Conservation (phyloP, 2,888 invertebrate species). For the Melinaea menophilus region DNA sequence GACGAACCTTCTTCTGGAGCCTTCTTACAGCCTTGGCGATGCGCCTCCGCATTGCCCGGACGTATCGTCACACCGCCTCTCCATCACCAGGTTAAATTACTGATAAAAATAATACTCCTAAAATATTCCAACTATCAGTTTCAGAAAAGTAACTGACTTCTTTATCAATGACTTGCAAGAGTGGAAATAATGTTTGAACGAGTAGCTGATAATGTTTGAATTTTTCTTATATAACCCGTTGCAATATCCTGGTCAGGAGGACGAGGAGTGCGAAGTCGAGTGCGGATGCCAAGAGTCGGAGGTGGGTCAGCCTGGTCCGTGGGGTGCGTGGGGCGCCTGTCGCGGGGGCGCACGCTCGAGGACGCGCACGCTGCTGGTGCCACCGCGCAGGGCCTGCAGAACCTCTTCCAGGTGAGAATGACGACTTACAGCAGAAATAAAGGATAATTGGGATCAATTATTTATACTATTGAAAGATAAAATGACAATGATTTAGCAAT, state of each 20-base stretch:
- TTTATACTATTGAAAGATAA: too few relatives aligned
- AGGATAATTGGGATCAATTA: too few relatives aligned
- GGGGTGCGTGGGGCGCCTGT: constrained; percentile 69
- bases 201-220: too few relatives aligned
- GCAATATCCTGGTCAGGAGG: constrained; percentile 44
- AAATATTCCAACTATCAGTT: too few relatives aligned
- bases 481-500: too few relatives aligned
- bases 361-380: constrained; percentile 58
- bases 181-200: too few relatives aligned
- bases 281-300: constrained; percentile 59
- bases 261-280: constrained; percentile 59
- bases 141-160: too few relatives aligned
- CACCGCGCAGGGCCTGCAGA: constrained; percentile 51
- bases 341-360: constrained; percentile 65
- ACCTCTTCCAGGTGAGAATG: constrained; percentile 55
- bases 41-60: constrained; percentile 62
- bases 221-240: too few relatives aligned
- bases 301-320: constrained; percentile 54
- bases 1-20: constrained; percentile 48
- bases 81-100: constrained; percentile 53
- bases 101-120: too few relatives aligned
- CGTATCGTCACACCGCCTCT: constrained; percentile 60
- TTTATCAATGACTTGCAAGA: too few relatives aligned
- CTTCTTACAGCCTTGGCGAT: constrained; percentile 66
- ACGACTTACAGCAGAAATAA: background rate